Percentiles rank a stretch among this genome's conserved stretches.
phyloP scores from a whole-genome alignment of 2,113 vertebrate species.

The Tretioscincus oriximinensis region DNA sequence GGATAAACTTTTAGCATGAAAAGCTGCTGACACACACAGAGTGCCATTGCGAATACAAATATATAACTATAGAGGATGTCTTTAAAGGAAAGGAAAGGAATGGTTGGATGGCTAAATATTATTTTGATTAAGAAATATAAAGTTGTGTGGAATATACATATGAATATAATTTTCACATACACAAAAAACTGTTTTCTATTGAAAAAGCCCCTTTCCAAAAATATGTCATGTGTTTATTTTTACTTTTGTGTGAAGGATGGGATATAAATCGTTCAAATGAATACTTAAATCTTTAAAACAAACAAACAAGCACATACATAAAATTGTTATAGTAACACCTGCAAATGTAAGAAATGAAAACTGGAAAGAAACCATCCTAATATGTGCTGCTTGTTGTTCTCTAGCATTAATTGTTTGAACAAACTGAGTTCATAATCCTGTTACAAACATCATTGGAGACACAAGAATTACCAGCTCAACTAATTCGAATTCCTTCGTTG shows the following conservation, averaged over 20 bases:
- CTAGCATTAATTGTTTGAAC: not conserved
- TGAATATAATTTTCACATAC: too few species aligned
- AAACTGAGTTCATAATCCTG: not conserved
- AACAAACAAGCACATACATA: too few species aligned
- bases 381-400: not conserved
- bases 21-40: not conserved
- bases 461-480: not conserved
- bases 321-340: too few species aligned
- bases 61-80: not conserved
- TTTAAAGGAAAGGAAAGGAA: not conserved
- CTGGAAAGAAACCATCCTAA: not conserved
- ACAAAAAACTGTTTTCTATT: too few species aligned
- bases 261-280: too few species aligned
- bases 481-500: not conserved
- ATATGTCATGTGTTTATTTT: too few species aligned
- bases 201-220: too few species aligned
- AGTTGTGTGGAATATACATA: not conserved
- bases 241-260: too few species aligned
- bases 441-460: too few species aligned
- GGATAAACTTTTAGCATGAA: not conserved
- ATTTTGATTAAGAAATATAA: not conserved
- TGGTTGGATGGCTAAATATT: not conserved
- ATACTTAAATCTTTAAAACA: too few species aligned
- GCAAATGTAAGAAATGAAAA: not conserved
- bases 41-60: not conserved